These are phyloP conservation scores for Patella depressa DNA, from an alignment of 2,888 invertebrate genomes.

Conservation along the genomic window DNA sequence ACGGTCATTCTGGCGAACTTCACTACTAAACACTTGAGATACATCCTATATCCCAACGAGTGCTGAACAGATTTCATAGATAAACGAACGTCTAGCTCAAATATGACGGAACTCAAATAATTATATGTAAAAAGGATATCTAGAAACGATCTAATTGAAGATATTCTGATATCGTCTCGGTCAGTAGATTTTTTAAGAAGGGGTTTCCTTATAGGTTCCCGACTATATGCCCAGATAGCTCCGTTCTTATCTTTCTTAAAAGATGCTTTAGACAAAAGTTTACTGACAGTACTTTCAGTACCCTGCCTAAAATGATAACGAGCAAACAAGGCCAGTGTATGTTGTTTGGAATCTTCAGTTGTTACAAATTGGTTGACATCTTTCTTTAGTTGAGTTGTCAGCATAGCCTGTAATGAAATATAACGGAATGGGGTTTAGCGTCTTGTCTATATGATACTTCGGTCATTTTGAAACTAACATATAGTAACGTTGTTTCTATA, in stretches of 20 bases:
- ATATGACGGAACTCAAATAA: neutral
- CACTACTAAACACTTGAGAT: too few species aligned
- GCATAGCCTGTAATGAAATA: constrained; percentile 44
- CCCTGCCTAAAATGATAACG: constrained; percentile 51
- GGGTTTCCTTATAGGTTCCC: constrained; percentile 57
- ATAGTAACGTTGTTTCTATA: too few species aligned
- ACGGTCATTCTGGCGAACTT: too few species aligned
- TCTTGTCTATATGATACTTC: too few species aligned
- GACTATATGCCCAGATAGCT: constrained; percentile 50
- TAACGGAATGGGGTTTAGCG: too few species aligned
- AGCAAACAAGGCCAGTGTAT: constrained; percentile 48
- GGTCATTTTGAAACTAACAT: too few species aligned
- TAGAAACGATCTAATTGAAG: constrained; percentile 49
- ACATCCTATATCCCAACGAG: too few species aligned
- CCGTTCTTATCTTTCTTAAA: constrained; percentile 47
- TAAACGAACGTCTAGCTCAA: neutral
- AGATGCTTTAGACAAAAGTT: constrained; percentile 56
- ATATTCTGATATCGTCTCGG: constrained; percentile 48
- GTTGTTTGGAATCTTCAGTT: constrained; percentile 26
- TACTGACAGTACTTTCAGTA: constrained; percentile 52
- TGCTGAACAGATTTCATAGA: neutral
- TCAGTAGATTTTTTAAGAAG: constrained; percentile 48
- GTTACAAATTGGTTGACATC: constrained; percentile 32
- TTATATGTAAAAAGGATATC: constrained; percentile 53
- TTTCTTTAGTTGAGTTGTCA: constrained; percentile 50